A percentile compares a stretch with the other conserved stretches of the same genome.
These are phyloP conservation scores for Ichneumoninae sp. DNA, from an alignment of 2,888 invertebrate genomes.

Conservation along the genomic window DNA sequence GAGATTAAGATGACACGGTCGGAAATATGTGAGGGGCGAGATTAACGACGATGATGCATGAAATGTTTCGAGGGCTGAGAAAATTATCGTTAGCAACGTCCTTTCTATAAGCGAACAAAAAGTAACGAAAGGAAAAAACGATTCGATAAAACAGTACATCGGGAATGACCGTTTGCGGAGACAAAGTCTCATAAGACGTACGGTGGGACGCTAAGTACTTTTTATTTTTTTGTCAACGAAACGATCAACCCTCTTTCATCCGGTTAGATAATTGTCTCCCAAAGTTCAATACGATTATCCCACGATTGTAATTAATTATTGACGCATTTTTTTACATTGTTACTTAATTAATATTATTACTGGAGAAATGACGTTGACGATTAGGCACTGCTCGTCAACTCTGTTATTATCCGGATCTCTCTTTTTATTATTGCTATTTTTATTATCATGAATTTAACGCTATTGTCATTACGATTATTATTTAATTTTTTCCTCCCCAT, in stretches of 20 bases:
- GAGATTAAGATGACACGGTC: constrained; percentile 29
- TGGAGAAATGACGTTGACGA: constrained; percentile 54
- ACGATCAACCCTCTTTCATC: constrained; percentile 48
- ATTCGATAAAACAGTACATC: constrained; percentile 20
- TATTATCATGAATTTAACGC: constrained; percentile 66
- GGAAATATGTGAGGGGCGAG: constrained; percentile 31
- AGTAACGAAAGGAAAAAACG: constrained; percentile 25
- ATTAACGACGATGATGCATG: constrained; percentile 38
- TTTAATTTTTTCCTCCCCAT: constrained; percentile 75
- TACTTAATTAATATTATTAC: constrained; percentile 73
- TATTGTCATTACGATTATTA: constrained; percentile 76
- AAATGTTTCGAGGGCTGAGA: constrained; percentile 51
- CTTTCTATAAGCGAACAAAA: constrained; percentile 41
- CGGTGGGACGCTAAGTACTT: constrained; percentile 31
- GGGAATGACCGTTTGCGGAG: constrained; percentile 42
- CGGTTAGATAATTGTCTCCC: constrained; percentile 66
- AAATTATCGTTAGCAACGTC: constrained; percentile 53
- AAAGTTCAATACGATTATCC: constrained; percentile 66
- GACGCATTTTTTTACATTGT: constrained; percentile 74
- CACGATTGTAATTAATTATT: constrained; percentile 66
- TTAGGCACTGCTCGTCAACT: constrained; percentile 61
- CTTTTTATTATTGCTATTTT: constrained; percentile 74
- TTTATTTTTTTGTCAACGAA: constrained; percentile 36
- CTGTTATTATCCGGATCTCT: constrained; percentile 63
- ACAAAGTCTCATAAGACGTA: constrained; percentile 45